Conservation (phyloP, 2,888 invertebrate genomes). For the Entomobrya proxima region DNA sequence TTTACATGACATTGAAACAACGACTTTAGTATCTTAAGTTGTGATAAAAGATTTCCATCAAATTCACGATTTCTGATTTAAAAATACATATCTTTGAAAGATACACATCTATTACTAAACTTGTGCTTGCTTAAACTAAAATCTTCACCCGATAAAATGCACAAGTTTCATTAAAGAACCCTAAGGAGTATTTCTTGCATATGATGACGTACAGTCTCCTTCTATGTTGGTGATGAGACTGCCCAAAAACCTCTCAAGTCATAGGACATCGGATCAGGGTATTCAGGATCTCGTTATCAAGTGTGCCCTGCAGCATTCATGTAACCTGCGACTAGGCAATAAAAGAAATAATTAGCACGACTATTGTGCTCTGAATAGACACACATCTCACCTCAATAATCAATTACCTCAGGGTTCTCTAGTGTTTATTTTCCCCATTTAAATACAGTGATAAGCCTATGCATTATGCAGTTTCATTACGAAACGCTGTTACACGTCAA, state of each 20-base stretch:
- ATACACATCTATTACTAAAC: too few relatives aligned
- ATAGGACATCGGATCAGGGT: too few relatives aligned
- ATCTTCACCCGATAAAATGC: too few relatives aligned
- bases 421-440: not conserved
- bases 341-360: conserved; percentile 59
- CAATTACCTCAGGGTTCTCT: conserved; percentile 49
- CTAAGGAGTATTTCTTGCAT: too few relatives aligned
- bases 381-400: conserved; percentile 37
- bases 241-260: too few relatives aligned
- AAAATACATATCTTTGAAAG: not conserved
- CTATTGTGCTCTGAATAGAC: conserved; percentile 45
- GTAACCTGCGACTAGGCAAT: conserved; percentile 1
- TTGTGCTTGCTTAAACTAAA: too few relatives aligned
- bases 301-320: not conserved
- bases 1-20: not conserved
- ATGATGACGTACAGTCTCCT: too few relatives aligned
- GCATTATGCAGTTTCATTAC: not conserved
- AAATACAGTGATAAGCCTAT: not conserved
- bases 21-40: not conserved
- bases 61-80: not conserved
- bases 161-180: too few relatives aligned
- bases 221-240: too few relatives aligned
- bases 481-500: not conserved
- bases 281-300: conserved; percentile 4
- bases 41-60: not conserved